Base-by-base conservation (phyloP, 2,113 vertebrate genomes). In the Pomatorhinus ruficollis region DNA sequence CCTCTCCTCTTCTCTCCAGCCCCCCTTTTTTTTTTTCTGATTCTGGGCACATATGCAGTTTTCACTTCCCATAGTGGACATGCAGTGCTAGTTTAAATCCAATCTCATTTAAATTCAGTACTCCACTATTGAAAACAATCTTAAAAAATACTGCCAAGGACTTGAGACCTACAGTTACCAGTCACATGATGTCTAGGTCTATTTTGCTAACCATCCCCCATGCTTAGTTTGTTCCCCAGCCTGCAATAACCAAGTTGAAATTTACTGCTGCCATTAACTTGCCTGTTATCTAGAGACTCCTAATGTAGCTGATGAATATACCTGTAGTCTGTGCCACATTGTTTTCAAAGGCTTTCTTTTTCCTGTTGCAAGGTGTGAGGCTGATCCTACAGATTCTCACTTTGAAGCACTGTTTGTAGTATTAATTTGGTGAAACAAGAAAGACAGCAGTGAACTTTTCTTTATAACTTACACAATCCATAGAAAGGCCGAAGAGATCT, bases 1-100 rank as follows among this genome's bases (percentile, higher is more conserved):
- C 9, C 8, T 3, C 6, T 12, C 5, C 3, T 7, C 52, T 33
- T 18, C 53, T 12, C 19, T 8, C 18, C 4, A 1, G 1, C 10
- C 5, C 7, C 3, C 1, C 2, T 17, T 23, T 53, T 40, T 17
- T 31, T 65, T 50, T 39, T 39, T 12, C 24, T 47, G 0, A 45
- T 88, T 90, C 18, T 65, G 42, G 25, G 35, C 23, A 71, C 3
- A 9, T 63, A 17, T 35, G 40, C 10, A 11, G 17, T 42, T 87
- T 96, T 7, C 2, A 19, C 6, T 9, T 83, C 28, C 17, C 12
- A 35, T 42, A 57, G n/a, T 0, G 0, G 59, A 53, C 20, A 37
- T 6, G 6, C 15, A 69, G 18, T 0, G 0, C 12, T 23, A 17
- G 6, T 77, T 83, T 49, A 91, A 91, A 89, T 64, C 20, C 2